phyloP scores from a whole-genome alignment of 2,888 invertebrate genomes.

The Altica lythri region DNA sequence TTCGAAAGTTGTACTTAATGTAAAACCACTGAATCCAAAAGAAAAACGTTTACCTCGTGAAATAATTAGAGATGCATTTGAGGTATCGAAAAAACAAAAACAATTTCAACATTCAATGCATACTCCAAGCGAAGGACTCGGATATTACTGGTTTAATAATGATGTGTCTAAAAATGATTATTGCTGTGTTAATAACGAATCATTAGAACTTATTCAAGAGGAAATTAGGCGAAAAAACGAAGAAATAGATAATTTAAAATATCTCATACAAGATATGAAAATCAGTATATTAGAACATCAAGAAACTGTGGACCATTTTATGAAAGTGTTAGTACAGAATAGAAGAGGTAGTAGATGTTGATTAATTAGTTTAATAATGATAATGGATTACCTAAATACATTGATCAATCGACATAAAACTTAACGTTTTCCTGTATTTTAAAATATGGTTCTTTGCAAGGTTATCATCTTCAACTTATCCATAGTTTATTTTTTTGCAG shows the following conservation, averaged over 20 bases:
- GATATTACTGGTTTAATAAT: constrained; percentile 25
- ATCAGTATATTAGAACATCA: constrained; percentile 34
- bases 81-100: constrained; percentile 77
- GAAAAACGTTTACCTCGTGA: constrained; percentile 80
- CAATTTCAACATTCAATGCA: constrained; percentile 51
- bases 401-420: background rate
- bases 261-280: constrained; percentile 68
- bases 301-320: constrained; percentile 50
- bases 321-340: constrained; percentile 44
- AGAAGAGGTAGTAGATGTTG: constrained; percentile 32
- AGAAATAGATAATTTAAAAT: constrained; percentile 67
- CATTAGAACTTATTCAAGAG: constrained; percentile 64
- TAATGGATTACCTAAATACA: too few relatives aligned
- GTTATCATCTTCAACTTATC: too few relatives aligned
- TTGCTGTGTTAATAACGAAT: constrained; percentile 48
- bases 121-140: constrained; percentile 19
- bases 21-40: constrained; percentile 81
- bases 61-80: constrained; percentile 78
- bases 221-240: constrained; percentile 71
- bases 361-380: constrained; percentile 2
- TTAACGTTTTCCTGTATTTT: too few relatives aligned
- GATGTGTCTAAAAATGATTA: constrained; percentile 18
- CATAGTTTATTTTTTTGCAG: too few relatives aligned
- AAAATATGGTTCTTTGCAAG: too few relatives aligned
- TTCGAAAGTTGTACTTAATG: constrained; percentile 79